A percentile compares a stretch with the other conserved stretches of the same genome.
These are phyloP conservation scores for Agrochola lota DNA, from an alignment of 2,888 invertebrate species.

Conservation along the genomic window DNA sequence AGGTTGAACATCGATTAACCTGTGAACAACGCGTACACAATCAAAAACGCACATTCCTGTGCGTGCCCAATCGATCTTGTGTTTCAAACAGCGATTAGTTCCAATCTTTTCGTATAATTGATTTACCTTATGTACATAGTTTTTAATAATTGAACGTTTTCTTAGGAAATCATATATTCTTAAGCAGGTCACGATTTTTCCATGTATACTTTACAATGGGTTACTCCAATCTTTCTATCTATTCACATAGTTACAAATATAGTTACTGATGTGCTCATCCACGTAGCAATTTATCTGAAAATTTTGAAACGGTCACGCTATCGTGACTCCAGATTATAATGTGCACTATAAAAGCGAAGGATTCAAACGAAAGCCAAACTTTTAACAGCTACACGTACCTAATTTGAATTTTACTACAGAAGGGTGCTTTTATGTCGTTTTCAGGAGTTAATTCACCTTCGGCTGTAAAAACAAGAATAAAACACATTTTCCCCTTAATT, in stretches of 20 bases:
- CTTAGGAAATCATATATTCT: slow-evolving; percentile 35
- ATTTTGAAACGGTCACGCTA: slow-evolving; percentile 53
- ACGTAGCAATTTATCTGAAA: slow-evolving; percentile 43
- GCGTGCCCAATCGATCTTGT: slow-evolving; percentile 49
- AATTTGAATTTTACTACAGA: neutral
- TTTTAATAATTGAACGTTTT: slow-evolving; percentile 33
- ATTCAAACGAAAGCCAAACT: slow-evolving; percentile 33
- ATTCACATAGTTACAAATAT: slow-evolving; percentile 40
- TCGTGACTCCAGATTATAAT: slow-evolving; percentile 46
- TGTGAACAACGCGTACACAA: slow-evolving; percentile 42
- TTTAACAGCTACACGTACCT: neutral
- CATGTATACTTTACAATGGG: slow-evolving; percentile 24
- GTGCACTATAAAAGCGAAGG: slow-evolving; percentile 39
- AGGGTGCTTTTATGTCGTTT: neutral
- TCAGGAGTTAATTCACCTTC: neutral
- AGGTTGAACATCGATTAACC: slow-evolving; percentile 48
- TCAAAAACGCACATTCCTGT: slow-evolving; percentile 54
- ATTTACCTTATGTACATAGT: slow-evolving; percentile 34
- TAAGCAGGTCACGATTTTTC: slow-evolving; percentile 44
- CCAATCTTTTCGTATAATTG: slow-evolving; percentile 50
- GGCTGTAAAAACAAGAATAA: neutral
- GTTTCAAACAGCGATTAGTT: slow-evolving; percentile 45
- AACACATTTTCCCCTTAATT: neutral
- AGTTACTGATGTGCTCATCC: slow-evolving; percentile 38
- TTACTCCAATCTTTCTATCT: slow-evolving; percentile 32